A percentile compares a stretch with the other conserved stretches of the same genome.
These are phyloP conservation scores for Macropis europaea DNA, from an alignment of 2,888 invertebrate genomes.

Conservation along the genomic window DNA sequence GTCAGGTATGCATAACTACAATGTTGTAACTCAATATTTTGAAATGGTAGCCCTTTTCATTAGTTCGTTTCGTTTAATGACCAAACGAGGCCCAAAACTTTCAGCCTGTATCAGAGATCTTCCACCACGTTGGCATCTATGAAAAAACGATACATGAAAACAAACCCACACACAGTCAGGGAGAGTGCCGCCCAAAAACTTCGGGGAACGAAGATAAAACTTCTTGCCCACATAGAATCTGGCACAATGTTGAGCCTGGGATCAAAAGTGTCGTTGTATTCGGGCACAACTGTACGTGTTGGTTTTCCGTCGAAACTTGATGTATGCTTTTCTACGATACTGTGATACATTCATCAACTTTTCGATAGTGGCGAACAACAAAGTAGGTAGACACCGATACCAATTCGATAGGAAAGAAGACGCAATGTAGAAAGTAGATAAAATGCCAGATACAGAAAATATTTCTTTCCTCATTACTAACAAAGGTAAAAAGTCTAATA, in stretches of 20 bases:
- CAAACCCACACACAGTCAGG: slow-evolving; percentile 21
- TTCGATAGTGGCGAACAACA: not conserved
- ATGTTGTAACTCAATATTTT: not conserved
- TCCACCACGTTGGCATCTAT: not conserved
- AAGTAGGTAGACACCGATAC: not conserved
- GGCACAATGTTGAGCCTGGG: slow-evolving; percentile 39
- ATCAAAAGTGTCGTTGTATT: slow-evolving; percentile 10
- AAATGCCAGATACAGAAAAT: not conserved
- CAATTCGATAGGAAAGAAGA: not conserved
- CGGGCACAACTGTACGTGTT: not conserved
- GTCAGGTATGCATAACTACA: not conserved
- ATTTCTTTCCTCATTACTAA: too few species aligned
- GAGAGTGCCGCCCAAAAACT: slow-evolving; percentile 6
- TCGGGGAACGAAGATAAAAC: slow-evolving; percentile 35
- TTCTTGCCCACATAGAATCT: not conserved
- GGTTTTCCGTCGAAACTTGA: slow-evolving; percentile 1
- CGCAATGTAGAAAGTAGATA: slow-evolving; percentile 23
- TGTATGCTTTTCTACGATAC: slow-evolving; percentile 2
- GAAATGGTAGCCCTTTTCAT: not conserved
- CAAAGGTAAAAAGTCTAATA: too few species aligned
- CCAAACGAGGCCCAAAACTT: not conserved
- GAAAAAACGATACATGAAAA: not conserved
- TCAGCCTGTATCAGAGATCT: not conserved
- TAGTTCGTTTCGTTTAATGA: not conserved
- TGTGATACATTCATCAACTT: not conserved